phyloP scores from a whole-genome alignment of 2,113 vertebrate genomes.

The Pyrgilauda ruficollis region DNA sequence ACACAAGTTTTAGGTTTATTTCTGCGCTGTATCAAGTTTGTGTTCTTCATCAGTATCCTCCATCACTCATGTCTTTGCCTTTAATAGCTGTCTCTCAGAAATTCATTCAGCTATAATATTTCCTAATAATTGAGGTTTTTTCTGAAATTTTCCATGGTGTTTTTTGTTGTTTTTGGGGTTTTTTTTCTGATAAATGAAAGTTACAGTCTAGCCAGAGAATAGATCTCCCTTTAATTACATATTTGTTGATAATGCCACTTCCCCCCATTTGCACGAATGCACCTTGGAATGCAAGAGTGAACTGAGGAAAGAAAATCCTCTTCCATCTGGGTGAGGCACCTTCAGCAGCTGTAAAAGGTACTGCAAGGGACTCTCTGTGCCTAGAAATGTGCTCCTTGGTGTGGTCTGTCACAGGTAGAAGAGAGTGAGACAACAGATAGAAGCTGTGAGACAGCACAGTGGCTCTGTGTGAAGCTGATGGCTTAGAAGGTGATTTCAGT shows the following conservation, averaged over 20 bases:
- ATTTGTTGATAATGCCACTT: neutral
- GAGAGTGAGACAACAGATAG: neutral
- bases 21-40: neutral
- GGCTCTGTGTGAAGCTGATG: neutral
- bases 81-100: neutral
- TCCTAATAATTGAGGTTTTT: neutral
- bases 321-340: neutral
- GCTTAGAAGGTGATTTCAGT: neutral
- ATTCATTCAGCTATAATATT: neutral
- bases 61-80: neutral
- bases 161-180: neutral
- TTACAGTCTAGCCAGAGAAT: neutral
- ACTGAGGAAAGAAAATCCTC: neutral
- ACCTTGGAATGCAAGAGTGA: neutral
- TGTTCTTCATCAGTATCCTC: neutral
- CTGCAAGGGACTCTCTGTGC: neutral
- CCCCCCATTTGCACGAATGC: neutral
- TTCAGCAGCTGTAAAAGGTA: neutral
- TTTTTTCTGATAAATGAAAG: neutral
- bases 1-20: neutral
- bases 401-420: neutral
- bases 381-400: rapidly evolving
- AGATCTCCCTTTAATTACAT: neutral
- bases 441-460: neutral
- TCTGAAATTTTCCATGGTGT: neutral